Base-by-base conservation (phyloP, 2,888 invertebrate species). In the Tortricodes alternella region DNA sequence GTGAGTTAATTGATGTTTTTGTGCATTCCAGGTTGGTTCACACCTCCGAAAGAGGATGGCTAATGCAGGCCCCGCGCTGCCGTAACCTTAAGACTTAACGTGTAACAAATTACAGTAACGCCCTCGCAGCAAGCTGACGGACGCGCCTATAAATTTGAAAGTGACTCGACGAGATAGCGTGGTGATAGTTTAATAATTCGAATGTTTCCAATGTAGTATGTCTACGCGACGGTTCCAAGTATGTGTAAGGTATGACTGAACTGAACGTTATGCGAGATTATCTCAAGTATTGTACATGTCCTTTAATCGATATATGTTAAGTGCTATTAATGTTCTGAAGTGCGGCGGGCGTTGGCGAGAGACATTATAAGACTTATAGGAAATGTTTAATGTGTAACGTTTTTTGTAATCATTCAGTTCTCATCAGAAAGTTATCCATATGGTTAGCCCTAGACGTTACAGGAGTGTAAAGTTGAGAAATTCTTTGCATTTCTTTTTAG, bases 21-120 rank as follows among this genome's bases (percentile, higher is more conserved):
- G 67, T 74, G 62, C 58, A 66, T 92, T 92, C 9, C 89, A 96
- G 96, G 96, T 69, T 96, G 96, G 96, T 96, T 96, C 85, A 96
- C 96, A 74, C 96, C 96, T 52, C 96, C 96, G 23, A 96, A 96
- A 85, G 96, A 96, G 92, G 96, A 96, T 89, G 96, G 96, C 92
- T 96, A 96, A 95, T 79, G 73, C 62, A 49, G 63, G 68, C 62
- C 56, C 46, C 18, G 41, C 61, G 58, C 63, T 58, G 73, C 72
- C 66, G 67, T 76, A 76, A 73, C 65, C 69, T 77, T 80, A 85
- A 84, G 82, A 83, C 79, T 83, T n/a, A 83, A 78, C 78, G 83
- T 83, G 85, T 77, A 77, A 73, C 74, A 75, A 62, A 64, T 66
- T 73, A 78, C 74, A 74, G 72, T 73, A 75, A 81, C 83, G 85